Base-by-base conservation (phyloP, 2,797 vertebrate genomes). In the Chrysolophus pictus region DNA sequence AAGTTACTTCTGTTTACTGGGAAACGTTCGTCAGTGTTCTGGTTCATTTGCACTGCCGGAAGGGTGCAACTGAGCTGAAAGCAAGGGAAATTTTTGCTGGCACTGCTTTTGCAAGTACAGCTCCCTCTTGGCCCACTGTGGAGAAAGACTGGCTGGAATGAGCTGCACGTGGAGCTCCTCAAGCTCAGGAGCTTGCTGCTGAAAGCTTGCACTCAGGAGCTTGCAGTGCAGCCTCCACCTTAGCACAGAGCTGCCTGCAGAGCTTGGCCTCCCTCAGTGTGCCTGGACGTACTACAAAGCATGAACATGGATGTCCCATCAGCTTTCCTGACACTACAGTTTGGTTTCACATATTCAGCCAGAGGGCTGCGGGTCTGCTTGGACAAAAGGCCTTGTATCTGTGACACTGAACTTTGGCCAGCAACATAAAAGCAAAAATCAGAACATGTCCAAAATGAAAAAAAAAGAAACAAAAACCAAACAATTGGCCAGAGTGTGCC, bases 1-100 rank as follows among this genome's bases (percentile, higher is more conserved):
- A 70, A 93, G 22, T 76, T 55, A 84, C n/a, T 88, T 80, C 18
- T 87, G 29, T 86, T 91, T 96, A 90, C 35, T 87, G 63, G 46
- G 63, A 92, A 89, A 73, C 42, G 70, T 2, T 80, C 1, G 1
- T 11, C 41, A 63, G 16, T 35, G 8, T 75, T 91, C 55, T 88
- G 63, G 29, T 90, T 91, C 47, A 3, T 71, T 89, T 67, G 56
- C 49, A 42, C 78, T 75, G 28, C 33, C 74, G 60, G 70, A 91
- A 84, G 83, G 73, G 68, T 59, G 47, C 84, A 87, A 71, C 0
- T 1, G 90, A 80, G 69, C 62, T 75, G 51, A 49, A 88, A 81
- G 58, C 33, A 33, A 67, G 59, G 62, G 53, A 84, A 79, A 84
- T 90, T 73, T 90, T 39, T 93, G 59, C 70, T 87, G 87, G 91